Percentiles rank a stretch among this genome's conserved stretches.
These are phyloP conservation scores for Gasterosteus nipponicus DNA, from an alignment of 2,113 vertebrate genomes.

Conservation along the genomic window DNA sequence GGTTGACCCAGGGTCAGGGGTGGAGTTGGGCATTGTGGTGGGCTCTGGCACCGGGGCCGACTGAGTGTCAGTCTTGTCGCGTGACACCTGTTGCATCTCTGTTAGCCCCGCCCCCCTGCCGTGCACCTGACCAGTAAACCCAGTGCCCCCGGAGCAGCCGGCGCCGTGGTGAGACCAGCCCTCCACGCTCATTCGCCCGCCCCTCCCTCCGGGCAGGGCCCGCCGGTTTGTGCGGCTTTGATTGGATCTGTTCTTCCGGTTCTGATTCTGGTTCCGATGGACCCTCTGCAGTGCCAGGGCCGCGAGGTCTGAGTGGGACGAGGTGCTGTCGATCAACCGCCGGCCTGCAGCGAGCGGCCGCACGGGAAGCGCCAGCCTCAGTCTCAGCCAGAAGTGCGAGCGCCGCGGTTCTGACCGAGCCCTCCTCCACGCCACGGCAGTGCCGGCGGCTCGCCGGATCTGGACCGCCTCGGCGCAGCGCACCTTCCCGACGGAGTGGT, in stretches of 20 bases:
- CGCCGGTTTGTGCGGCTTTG: conserved; percentile 50
- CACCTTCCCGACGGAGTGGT: conserved; percentile 77
- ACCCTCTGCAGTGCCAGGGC: conserved; percentile 75
- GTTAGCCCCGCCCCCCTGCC: conserved; percentile 31
- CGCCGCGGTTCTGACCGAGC: conserved; percentile 78
- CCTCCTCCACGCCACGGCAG: conserved; percentile 87
- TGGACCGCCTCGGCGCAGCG: conserved; percentile 82
- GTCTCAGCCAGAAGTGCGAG: conserved; percentile 90
- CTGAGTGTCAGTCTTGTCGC: conserved; percentile 3
- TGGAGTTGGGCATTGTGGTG: background rate
- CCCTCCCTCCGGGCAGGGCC: conserved; percentile 11
- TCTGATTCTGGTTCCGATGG: conserved; percentile 43
- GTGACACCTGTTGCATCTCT: conserved; percentile 5
- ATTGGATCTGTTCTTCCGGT: conserved; percentile 60
- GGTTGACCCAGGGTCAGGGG: background rate
- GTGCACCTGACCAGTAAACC: conserved; percentile 1
- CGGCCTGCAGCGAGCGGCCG: conserved; percentile 83
- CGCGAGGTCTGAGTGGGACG: conserved; percentile 91
- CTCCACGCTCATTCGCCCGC: background rate
- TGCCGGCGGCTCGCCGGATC: conserved; percentile 79
- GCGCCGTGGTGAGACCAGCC: conserved; percentile 21
- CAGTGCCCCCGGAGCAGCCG: conserved; percentile 14
- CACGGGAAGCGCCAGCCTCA: conserved; percentile 87
- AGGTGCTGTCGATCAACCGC: conserved; percentile 90
- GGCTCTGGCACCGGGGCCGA: conserved; percentile 1